These are phyloP conservation scores for Troides helena DNA, from an alignment of 2,888 invertebrate species.

Conservation along the genomic window DNA sequence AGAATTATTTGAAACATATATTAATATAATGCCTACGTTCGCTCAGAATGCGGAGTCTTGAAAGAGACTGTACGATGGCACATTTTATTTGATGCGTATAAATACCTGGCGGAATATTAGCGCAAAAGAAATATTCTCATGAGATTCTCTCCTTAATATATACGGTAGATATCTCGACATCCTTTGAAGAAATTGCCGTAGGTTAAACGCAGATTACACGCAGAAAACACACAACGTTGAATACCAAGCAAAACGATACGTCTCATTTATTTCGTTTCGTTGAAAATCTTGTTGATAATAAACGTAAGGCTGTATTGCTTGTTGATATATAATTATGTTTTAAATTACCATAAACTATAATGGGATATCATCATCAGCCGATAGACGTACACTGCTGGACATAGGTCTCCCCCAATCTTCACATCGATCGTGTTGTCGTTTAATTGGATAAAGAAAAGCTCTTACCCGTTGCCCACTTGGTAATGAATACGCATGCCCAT, in stretches of 20 bases:
- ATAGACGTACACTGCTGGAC: too few species aligned
- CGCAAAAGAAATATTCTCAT: constrained; percentile 1
- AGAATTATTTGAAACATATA: too few species aligned
- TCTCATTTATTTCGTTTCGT: neutral
- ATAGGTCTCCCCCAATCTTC: too few species aligned
- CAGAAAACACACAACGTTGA: constrained; percentile 1
- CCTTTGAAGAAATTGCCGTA: constrained; percentile 14
- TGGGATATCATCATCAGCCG: too few species aligned
- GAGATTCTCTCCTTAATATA: constrained; percentile 5
- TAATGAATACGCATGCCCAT: too few species aligned
- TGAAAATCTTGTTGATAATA: neutral
- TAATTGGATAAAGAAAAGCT: too few species aligned
- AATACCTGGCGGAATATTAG: neutral
- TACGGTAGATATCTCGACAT: constrained; percentile 1
- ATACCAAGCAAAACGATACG: neutral
- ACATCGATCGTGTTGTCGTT: too few species aligned
- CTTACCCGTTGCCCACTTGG: too few species aligned
- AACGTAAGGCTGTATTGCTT: neutral
- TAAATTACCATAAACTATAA: too few species aligned
- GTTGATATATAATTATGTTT: neutral
- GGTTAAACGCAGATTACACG: constrained; percentile 16
- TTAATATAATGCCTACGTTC: neutral
- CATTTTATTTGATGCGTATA: neutral
- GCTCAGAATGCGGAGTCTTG: neutral
- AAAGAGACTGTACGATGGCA: neutral